Evolutionary conservation across 37 sponge, comb jelly and placozoan genomes (phyloP).

Genomic region (Crambe crambe): DNA sequence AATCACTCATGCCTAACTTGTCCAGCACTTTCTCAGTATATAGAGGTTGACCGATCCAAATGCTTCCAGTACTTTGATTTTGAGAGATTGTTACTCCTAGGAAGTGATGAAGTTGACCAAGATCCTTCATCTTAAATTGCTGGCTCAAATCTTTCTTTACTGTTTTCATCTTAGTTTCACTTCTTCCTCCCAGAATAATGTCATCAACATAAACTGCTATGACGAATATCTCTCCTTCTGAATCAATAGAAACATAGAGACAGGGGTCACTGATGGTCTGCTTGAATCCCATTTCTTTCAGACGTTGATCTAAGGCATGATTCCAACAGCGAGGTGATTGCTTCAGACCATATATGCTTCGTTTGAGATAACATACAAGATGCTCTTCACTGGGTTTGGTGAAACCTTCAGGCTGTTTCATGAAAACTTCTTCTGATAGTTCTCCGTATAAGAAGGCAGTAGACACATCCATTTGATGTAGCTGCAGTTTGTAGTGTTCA

Average conservation of each 20-base stretch:
- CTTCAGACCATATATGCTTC: slow-evolving; percentile 44
- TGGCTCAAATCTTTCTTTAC: no score
- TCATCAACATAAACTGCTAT: no score
- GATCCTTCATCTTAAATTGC: slow-evolving; percentile 46
- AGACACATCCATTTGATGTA: slow-evolving; percentile 44
- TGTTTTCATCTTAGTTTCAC: no score
- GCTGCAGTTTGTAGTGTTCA: no score
- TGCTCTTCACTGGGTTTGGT: slow-evolving; percentile 15
- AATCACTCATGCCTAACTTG: no score
- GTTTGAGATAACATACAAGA: slow-evolving; percentile 30
- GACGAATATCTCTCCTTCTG: no score
- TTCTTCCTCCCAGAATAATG: no score
- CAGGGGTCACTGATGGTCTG: slow-evolving; percentile 33
- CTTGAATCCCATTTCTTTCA: slow-evolving; percentile 38
- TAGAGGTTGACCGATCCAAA: no score
- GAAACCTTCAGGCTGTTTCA: slow-evolving; percentile 47
- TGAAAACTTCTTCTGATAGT: slow-evolving; percentile 37
- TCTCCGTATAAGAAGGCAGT: slow-evolving; percentile 44
- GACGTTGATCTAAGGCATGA: slow-evolving; percentile 20
- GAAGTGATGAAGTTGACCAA: slow-evolving; percentile 35
- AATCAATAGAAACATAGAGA: no score
- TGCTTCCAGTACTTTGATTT: no score
- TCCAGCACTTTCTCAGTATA: no score
- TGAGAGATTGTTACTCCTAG: no score
- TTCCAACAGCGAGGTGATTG: slow-evolving; percentile 49